Percentiles rank a stretch among this genome's conserved stretches.
Conservation (phyloP, 2,113 vertebrate species). For the Sphaerodactylus townsendi region DNA sequence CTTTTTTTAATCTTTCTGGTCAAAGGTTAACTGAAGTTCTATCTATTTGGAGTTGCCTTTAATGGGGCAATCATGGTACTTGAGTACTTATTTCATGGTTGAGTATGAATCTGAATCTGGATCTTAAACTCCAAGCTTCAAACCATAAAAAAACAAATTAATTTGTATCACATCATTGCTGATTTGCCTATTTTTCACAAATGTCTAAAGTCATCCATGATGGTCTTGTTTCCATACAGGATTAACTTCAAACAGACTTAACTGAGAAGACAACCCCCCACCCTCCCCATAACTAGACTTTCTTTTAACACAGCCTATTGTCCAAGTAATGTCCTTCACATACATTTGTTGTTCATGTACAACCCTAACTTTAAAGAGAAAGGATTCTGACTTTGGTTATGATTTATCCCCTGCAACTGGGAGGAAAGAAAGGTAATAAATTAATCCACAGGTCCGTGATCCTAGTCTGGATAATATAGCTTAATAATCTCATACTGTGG, state of each 20-base stretch:
- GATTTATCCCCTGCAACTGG: neutral
- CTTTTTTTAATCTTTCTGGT: too few species aligned
- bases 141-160: too few species aligned
- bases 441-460: constrained; percentile 24
- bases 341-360: neutral
- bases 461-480: constrained; percentile 17
- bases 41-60: too few species aligned
- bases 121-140: too few species aligned
- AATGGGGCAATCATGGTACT: too few species aligned
- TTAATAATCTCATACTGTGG: neutral
- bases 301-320: neutral
- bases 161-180: neutral
- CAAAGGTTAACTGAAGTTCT: too few species aligned
- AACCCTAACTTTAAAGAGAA: neutral
- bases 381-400: neutral
- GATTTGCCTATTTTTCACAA: neutral
- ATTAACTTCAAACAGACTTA: neutral
- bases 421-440: constrained; percentile 9
- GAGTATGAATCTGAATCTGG: too few species aligned
- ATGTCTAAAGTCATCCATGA: neutral
- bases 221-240: neutral
- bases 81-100: too few species aligned
- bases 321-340: neutral
- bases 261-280: neutral
- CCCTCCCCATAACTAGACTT: neutral